Evolutionary conservation across 2,888 invertebrate genomes (phyloP).

Genomic region (Frankliniella intonsa): DNA sequence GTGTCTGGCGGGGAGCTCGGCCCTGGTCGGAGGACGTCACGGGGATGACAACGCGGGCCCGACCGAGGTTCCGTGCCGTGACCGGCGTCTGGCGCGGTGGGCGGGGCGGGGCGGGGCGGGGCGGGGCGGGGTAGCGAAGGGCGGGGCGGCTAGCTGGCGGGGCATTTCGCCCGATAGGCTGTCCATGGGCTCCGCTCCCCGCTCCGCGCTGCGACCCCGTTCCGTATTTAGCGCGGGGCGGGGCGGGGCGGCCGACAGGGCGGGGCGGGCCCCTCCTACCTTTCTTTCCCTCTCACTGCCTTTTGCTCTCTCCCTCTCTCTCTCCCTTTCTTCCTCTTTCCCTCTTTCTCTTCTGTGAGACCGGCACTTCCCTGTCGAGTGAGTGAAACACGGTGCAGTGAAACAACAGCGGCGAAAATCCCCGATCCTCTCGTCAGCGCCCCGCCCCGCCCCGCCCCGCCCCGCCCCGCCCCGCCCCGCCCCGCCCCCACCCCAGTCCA

Average conservation of each 20-base stretch:
- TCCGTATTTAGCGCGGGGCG: neutral
- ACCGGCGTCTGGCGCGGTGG: no score
- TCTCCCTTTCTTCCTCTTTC: neutral
- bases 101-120: neutral
- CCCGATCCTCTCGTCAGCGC: neutral
- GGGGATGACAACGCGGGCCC: no score
- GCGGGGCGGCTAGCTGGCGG: neutral
- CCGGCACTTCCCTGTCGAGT: neutral
- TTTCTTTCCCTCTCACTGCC: no score
- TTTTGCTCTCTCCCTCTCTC: no score
- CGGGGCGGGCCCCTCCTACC: no score
- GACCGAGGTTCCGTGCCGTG: no score
- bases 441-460: neutral
- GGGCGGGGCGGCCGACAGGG: no score
- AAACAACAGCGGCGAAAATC: neutral
- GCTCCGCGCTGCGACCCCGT: slow-evolving; percentile 8
- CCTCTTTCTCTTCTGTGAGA: neutral
- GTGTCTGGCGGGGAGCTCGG: no score
- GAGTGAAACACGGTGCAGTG: neutral
- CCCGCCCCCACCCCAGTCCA: neutral
- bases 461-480: neutral
- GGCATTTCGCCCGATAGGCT: neutral
- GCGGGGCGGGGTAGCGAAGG: neutral
- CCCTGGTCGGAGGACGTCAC: no score
- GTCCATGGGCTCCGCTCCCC: neutral